Evolutionary conservation across 2,888 invertebrate genomes (phyloP).

Genomic region (Spicauda simplicius): DNA sequence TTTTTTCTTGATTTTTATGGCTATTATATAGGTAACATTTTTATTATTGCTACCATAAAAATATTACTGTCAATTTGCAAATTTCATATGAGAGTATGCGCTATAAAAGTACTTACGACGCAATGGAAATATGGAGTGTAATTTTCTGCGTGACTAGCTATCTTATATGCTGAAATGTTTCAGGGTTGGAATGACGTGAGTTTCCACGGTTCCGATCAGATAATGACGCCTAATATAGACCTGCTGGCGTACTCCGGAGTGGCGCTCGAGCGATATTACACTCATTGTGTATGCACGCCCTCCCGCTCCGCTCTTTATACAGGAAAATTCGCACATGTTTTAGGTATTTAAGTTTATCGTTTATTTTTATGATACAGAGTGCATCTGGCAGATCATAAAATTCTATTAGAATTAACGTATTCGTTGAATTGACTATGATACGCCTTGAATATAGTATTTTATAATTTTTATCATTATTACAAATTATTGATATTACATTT

Average conservation of each 20-base stretch:
- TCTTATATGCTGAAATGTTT: conserved; percentile 44
- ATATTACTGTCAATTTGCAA: background rate
- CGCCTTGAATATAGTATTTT: no score
- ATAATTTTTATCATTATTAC: background rate
- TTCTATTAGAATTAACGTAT: no score
- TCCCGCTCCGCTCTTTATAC: conserved; percentile 92
- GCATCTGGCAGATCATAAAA: no score
- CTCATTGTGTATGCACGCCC: conserved; percentile 93
- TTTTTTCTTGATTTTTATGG: no score
- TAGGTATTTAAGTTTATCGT: conserved; percentile 39
- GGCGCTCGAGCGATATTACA: conserved; percentile 93
- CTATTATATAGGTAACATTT: background rate
- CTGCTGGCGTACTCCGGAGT: conserved; percentile 93
- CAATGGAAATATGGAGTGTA: background rate
- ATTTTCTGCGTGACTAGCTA: background rate
- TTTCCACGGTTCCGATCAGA: conserved; percentile 94
- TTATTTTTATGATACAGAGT: no score
- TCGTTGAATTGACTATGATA: no score
- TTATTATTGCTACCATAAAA: background rate
- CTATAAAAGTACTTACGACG: background rate
- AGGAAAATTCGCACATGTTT: conserved; percentile 93
- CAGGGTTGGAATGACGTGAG: conserved; percentile 97
- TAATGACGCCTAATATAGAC: conserved; percentile 96
- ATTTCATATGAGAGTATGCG: background rate
- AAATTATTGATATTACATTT: conserved; percentile 24